These are phyloP conservation scores for Acleris sparsana DNA, from an alignment of 2,888 invertebrate genomes.

Conservation along the genomic window DNA sequence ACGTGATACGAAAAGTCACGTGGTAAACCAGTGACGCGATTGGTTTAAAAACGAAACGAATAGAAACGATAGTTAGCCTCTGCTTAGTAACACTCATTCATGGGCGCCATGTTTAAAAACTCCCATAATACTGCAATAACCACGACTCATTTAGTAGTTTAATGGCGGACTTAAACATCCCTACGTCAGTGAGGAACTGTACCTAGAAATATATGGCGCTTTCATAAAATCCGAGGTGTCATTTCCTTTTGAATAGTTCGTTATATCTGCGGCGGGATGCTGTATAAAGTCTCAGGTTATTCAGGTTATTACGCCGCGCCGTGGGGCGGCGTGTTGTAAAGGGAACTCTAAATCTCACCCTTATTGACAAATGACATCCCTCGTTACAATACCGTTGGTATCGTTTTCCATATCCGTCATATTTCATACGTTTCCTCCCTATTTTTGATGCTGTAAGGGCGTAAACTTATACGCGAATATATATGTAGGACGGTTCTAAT, in stretches of 20 bases:
- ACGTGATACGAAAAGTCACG: too few relatives aligned
- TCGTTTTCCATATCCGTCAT: constrained; percentile 58
- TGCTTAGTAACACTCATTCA: too few relatives aligned
- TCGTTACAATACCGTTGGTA: constrained; percentile 63
- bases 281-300: constrained; percentile 64
- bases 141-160: constrained; percentile 11
- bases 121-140: too few relatives aligned
- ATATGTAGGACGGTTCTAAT: constrained; percentile 7
- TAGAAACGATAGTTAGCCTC: too few relatives aligned
- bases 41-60: too few relatives aligned
- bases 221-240: constrained; percentile 72
- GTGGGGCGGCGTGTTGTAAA: constrained; percentile 53
- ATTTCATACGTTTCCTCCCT: constrained; percentile 61
- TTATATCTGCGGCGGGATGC: constrained; percentile 58
- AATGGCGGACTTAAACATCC: constrained; percentile 24
- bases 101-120: too few relatives aligned
- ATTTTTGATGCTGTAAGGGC: constrained; percentile 52
- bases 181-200: constrained; percentile 6
- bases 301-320: constrained; percentile 59
- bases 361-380: constrained; percentile 70
- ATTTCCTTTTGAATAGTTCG: constrained; percentile 74
- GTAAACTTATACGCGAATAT: constrained; percentile 47
- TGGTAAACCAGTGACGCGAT: too few relatives aligned
- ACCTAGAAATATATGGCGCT: constrained; percentile 48
- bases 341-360: constrained; percentile 62